These are phyloP conservation scores for Noctua pronuba DNA, from an alignment of 2,888 invertebrate species.

Conservation along the genomic window DNA sequence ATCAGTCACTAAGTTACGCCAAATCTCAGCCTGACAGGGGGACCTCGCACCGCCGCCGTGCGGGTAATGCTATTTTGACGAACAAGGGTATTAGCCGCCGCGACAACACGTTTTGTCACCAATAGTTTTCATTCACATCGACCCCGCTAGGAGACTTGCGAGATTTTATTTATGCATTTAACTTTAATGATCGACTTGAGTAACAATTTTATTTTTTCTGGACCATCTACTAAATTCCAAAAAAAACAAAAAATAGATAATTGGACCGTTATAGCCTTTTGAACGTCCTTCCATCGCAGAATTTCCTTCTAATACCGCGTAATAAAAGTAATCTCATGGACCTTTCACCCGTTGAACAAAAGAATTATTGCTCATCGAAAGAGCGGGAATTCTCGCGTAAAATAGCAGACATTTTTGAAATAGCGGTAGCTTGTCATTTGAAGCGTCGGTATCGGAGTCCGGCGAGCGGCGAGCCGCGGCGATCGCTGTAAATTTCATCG, in stretches of 20 bases:
- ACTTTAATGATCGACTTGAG: neutral
- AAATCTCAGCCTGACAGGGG: conserved; percentile 87
- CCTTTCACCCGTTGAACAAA: conserved; percentile 79
- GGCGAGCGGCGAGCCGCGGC: conserved; percentile 77
- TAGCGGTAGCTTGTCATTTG: conserved; percentile 86
- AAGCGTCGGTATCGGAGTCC: conserved; percentile 82
- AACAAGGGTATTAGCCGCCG: conserved; percentile 81
- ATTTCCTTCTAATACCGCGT: conserved; percentile 68
- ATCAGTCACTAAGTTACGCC: conserved; percentile 89
- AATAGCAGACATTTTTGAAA: conserved; percentile 88
- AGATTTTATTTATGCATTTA: conserved; percentile 3
- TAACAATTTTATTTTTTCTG: neutral
- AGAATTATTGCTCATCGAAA: conserved; percentile 84
- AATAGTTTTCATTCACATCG: conserved; percentile 65
- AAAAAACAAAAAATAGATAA: conserved; percentile 3
- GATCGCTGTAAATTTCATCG: conserved; percentile 87
- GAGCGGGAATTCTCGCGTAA: conserved; percentile 83
- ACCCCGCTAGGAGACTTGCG: conserved; percentile 13
- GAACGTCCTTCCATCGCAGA: conserved; percentile 47
- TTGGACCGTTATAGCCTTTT: conserved; percentile 35
- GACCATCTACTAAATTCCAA: neutral
- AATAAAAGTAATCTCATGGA: conserved; percentile 82
- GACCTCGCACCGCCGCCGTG: conserved; percentile 75
- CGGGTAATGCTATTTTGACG: conserved; percentile 86
- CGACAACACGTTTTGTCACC: conserved; percentile 73